Evolutionary conservation across 1,140 invertebrate genomes (phyloP), one percentile per base, ranked within the genome.

Genomic region (Maconellicoccus hirsutus): DNA sequence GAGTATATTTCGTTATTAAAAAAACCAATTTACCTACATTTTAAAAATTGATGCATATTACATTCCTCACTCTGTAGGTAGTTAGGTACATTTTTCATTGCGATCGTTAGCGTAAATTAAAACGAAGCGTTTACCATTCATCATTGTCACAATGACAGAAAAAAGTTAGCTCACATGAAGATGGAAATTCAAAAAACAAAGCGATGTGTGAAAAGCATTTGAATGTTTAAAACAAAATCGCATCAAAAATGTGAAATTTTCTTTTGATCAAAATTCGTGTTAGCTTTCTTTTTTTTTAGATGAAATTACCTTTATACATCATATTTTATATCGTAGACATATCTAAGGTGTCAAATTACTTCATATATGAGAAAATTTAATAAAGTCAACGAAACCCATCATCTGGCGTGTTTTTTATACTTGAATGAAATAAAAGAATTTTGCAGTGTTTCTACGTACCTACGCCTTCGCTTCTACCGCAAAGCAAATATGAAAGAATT

Each of bases 211-310:
- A 52, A 52, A 3, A 3, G 42, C n/a, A n/a, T n/a, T 52, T 52
- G 6, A 52, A 52, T 52, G n/a, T 52, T 52, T 52, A 52, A 52
- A 52, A 52, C 42, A 52, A 52, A 52, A 52, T 52, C 42, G 29
- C 12, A 52, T 19, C 42, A 19, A 19, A 33, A 33, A 33, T 33
- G 4, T 16, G 42, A 16, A 52, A 52, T 16, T 52, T 12, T 52
- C 16, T 52, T 52, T 3, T 19, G 16, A 16, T 52, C 42, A 52
- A 3, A 7, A 38, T 38, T 38, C 42, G 42, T 33, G 12, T n/a
- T 33, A 33, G 29, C 29, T 6, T 6, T 33, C 29, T 16, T 52
- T 52, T 16, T 52, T 52, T 52, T 52, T 19, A 8, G 12, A 16
- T 52, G 16, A 52, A 19, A 52, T 52, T 52, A 19, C 42, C 4